These are phyloP conservation scores for Schizaphis graminum DNA, from an alignment of 2,888 invertebrate species.

Conservation along the genomic window DNA sequence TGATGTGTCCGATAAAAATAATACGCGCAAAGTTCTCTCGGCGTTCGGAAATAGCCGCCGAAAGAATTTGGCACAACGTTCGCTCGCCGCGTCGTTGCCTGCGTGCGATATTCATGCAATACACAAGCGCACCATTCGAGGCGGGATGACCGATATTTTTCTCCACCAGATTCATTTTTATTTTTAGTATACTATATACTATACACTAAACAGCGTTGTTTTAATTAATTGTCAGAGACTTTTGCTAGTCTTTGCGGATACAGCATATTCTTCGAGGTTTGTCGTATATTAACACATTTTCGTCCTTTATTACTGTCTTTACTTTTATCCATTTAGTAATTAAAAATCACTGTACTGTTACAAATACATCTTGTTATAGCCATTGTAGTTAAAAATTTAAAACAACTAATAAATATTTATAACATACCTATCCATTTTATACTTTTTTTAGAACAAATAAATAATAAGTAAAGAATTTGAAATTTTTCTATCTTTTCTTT, in stretches of 20 bases:
- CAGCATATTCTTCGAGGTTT: neutral
- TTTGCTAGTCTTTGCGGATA: neutral
- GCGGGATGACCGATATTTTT: slow-evolving; percentile 1
- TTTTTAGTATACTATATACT: neutral
- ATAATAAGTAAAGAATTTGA: neutral
- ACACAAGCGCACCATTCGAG: neutral
- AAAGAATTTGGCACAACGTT: slow-evolving; percentile 49
- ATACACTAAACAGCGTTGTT: neutral
- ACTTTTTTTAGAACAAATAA: neutral
- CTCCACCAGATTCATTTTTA: neutral
- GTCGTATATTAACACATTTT: neutral
- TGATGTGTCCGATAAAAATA: slow-evolving; percentile 25
- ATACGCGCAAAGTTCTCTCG: slow-evolving; percentile 26
- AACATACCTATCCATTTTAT: neutral
- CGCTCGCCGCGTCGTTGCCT: slow-evolving; percentile 4
- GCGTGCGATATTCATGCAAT: slow-evolving; percentile 7
- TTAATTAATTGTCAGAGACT: neutral
- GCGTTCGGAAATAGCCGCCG: slow-evolving; percentile 45
- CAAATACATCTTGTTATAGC: neutral
- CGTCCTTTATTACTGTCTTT: neutral
- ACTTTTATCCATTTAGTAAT: neutral
- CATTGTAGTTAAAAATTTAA: neutral
- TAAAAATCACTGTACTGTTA: neutral
- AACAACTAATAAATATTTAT: neutral
- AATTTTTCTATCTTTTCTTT: too few species aligned